phyloP scores from a whole-genome alignment of 2,888 invertebrate genomes.

The Pherbina coryleti region DNA sequence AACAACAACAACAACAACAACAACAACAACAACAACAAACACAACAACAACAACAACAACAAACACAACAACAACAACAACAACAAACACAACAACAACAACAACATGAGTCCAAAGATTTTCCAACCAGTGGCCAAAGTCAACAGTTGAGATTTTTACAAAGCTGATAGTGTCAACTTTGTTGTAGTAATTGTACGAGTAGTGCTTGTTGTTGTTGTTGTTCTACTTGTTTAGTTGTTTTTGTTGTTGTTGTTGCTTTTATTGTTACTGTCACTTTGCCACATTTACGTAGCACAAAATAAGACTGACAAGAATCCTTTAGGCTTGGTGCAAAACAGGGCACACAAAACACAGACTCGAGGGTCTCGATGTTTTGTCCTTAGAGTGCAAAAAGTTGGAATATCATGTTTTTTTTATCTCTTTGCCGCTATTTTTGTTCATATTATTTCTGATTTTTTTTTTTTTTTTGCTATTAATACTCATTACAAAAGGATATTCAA shows the following conservation, averaged over 20 bases:
- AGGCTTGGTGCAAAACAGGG: neutral
- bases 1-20: neutral
- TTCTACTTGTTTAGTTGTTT: too few relatives aligned
- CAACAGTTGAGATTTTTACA: slow-evolving; percentile 27
- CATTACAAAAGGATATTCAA: slow-evolving; percentile 28
- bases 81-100: slow-evolving; percentile 3
- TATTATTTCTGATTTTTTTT: neutral
- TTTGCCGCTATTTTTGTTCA: neutral
- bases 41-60: slow-evolving; percentile 7
- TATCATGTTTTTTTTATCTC: neutral
- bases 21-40: slow-evolving; percentile 3
- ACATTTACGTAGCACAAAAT: neutral
- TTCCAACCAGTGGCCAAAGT: slow-evolving; percentile 1
- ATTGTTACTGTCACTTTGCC: slow-evolving; percentile 11
- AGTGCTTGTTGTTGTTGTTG: slow-evolving; percentile 6
- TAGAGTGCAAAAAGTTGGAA: slow-evolving; percentile 4
- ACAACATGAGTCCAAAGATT: neutral
- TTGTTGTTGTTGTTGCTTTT: slow-evolving; percentile 1
- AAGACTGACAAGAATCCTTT: neutral
- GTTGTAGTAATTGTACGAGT: slow-evolving; percentile 9
- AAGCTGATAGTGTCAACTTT: slow-evolving; percentile 29
- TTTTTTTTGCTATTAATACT: neutral
- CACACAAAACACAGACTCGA: neutral
- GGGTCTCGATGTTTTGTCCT: neutral
- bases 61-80: neutral